Evolutionary conservation across 2,888 invertebrate species (phyloP).

Genomic region (Sepioteuthis lessoniana): DNA sequence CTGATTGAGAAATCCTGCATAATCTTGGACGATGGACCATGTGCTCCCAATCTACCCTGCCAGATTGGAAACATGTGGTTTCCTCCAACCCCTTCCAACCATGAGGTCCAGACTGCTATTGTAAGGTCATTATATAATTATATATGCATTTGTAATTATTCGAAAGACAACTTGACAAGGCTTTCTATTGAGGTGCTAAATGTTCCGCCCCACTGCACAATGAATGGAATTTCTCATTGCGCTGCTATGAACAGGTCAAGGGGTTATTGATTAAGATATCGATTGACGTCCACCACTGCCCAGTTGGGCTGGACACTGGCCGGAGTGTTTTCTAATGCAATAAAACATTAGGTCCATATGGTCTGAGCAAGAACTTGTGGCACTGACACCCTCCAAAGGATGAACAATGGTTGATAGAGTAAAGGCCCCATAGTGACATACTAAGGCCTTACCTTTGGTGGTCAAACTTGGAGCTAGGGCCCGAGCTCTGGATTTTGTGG

Average conservation of each 20-base stretch:
- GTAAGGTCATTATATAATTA: constrained; percentile 48
- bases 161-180: constrained; percentile 44
- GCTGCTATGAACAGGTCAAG: constrained; percentile 38
- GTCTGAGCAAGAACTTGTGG: background rate
- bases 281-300: constrained; percentile 34
- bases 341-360: constrained; percentile 36
- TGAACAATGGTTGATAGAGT: background rate
- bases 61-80: constrained; percentile 33
- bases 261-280: constrained; percentile 42
- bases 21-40: constrained; percentile 40
- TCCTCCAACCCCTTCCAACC: background rate
- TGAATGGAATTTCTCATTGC: constrained; percentile 13
- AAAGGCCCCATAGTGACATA: constrained; percentile 3
- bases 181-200: constrained; percentile 45
- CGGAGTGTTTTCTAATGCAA: constrained; percentile 42
- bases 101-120: background rate
- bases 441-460: background rate
- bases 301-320: background rate
- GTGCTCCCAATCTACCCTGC: constrained; percentile 36
- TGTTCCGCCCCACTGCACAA: constrained; percentile 39
- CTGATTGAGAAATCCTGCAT: constrained; percentile 39
- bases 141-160: constrained; percentile 47
- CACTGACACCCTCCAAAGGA: background rate
- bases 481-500: background rate
- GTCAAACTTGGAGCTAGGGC: background rate